Evolutionary conservation across 2,888 invertebrate species (phyloP).

Genomic region (Tricholauxania praeusta): DNA sequence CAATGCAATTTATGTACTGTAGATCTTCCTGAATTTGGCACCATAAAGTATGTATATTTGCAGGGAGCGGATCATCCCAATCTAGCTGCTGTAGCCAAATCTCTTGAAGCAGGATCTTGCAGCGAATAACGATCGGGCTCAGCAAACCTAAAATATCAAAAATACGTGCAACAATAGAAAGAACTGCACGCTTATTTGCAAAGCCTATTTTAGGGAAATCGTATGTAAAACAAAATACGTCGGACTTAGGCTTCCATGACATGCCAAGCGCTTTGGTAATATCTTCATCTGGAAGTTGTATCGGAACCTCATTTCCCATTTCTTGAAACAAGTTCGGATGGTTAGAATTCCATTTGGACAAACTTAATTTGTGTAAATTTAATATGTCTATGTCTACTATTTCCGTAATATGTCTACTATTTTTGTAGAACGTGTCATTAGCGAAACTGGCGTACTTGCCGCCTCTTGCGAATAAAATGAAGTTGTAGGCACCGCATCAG

Average conservation of each 20-base stretch:
- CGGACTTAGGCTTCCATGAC: slow-evolving; percentile 21
- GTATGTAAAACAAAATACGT: slow-evolving; percentile 36
- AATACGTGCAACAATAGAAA: slow-evolving; percentile 39
- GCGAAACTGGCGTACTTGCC: not conserved
- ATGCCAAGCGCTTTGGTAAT: slow-evolving; percentile 34
- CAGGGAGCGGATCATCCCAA: slow-evolving; percentile 43
- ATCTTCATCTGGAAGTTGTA: slow-evolving; percentile 2
- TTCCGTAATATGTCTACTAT: slow-evolving; percentile 23
- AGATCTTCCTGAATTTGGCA: slow-evolving; percentile 24
- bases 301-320: not conserved
- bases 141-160: slow-evolving; percentile 38
- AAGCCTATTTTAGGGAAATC: slow-evolving; percentile 13
- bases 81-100: slow-evolving; percentile 44
- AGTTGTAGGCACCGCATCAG: not conserved
- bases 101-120: slow-evolving; percentile 36
- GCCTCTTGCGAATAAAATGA: not conserved
- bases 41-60: slow-evolving; percentile 29
- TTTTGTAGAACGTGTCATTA: not conserved
- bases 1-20: slow-evolving; percentile 22
- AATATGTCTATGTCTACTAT: not conserved
- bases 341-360: slow-evolving; percentile 28
- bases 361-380: not conserved
- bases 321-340: not conserved
- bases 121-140: slow-evolving; percentile 26
- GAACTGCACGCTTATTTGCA: slow-evolving; percentile 21